Evolutionary conservation across 2,797 vertebrate genomes (phyloP).

Genomic region (Eleutherodactylus coqui): DNA sequence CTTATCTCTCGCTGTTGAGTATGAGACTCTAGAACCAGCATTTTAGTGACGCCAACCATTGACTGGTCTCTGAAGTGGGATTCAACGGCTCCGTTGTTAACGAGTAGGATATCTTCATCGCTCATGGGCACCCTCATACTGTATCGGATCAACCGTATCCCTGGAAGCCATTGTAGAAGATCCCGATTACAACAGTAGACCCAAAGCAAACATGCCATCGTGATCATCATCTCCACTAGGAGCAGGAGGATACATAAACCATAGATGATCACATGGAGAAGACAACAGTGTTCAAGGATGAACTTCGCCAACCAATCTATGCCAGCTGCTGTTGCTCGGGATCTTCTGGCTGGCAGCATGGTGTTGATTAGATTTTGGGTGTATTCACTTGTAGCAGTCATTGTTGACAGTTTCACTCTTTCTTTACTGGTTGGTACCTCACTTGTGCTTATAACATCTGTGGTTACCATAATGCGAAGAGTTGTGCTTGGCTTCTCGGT

Average conservation of each 20-base stretch:
- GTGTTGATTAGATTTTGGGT: background rate
- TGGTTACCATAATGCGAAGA: background rate
- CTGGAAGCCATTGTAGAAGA: background rate
- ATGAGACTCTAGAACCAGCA: slow-evolving; percentile 24
- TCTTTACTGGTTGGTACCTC: background rate
- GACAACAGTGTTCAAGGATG: slow-evolving; percentile 48
- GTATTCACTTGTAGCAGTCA: background rate
- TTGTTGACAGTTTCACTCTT: background rate
- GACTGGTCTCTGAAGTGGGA: slow-evolving; percentile 24
- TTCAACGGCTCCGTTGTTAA: background rate
- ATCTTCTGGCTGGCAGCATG: background rate
- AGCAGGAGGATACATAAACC: background rate
- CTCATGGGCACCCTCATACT: background rate
- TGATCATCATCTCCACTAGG: slow-evolving; percentile 11
- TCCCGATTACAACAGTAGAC: background rate
- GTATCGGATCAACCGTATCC: slow-evolving; percentile 44
- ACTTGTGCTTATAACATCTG: background rate
- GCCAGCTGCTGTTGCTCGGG: background rate
- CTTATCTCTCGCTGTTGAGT: background rate
- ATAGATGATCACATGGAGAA: slow-evolving; percentile 50
- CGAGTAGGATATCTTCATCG: slow-evolving; percentile 4
- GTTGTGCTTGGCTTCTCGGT: background rate
- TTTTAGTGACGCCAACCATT: background rate
- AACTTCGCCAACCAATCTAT: slow-evolving; percentile 38
- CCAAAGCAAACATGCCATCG: background rate